phyloP scores from a whole-genome alignment of 2,797 vertebrate genomes.

The Alcedo quadribrachys region DNA sequence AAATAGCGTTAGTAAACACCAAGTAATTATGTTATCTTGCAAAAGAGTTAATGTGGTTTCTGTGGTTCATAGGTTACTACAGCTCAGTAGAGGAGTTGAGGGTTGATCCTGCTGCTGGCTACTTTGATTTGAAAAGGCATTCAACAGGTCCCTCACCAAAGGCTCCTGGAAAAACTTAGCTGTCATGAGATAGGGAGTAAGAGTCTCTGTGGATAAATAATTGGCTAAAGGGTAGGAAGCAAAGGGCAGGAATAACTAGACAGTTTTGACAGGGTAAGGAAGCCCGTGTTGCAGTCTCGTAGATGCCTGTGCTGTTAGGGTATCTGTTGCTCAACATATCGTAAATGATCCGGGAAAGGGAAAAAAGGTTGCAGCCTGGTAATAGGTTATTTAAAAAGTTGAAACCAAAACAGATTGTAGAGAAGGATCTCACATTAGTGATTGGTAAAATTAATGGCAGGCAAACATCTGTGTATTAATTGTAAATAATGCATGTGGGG shows the following conservation, averaged over 20 bases:
- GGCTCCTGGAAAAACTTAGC: constrained; percentile 32
- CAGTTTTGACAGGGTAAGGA: constrained; percentile 36
- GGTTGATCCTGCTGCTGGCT: constrained; percentile 1
- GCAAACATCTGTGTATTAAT: background rate
- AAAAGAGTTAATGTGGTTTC: constrained; percentile 21
- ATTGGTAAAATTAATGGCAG: background rate
- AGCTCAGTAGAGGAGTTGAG: constrained; percentile 12
- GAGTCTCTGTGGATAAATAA: constrained; percentile 40
- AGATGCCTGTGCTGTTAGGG: background rate
- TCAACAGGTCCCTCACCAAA: constrained; percentile 22
- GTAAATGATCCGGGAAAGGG: background rate
- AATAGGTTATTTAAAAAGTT: constrained; percentile 2
- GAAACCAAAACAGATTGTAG: background rate
- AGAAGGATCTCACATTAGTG: background rate
- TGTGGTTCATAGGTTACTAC: background rate
- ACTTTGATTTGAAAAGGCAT: constrained; percentile 38
- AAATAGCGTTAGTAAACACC: constrained; percentile 32
- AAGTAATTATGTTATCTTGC: background rate
- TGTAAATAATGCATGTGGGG: background rate
- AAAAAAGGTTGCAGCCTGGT: constrained; percentile 3
- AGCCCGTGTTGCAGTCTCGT: background rate
- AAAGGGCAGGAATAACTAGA: constrained; percentile 35
- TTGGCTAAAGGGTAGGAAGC: constrained; percentile 44
- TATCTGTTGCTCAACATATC: background rate
- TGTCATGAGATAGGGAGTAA: constrained; percentile 22